These are phyloP conservation scores for Druon quercuslanigerum DNA, from an alignment of 1,140 invertebrate species.

Conservation along the genomic window DNA sequence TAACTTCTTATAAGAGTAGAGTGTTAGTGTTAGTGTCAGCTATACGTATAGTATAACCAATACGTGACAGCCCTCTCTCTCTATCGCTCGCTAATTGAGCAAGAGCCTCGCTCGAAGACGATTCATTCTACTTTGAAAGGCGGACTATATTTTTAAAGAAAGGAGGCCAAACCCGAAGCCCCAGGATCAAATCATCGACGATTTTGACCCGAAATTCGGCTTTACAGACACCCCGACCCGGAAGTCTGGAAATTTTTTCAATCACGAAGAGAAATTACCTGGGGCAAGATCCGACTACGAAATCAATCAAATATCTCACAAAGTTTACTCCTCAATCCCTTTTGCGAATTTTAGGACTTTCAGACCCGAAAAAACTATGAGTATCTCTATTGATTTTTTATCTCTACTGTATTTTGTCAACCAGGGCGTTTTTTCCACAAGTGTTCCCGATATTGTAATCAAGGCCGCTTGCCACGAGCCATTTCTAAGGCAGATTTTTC, in stretches of 20 bases:
- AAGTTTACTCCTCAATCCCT: neutral
- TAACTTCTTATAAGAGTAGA: neutral
- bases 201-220: neutral
- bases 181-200: neutral
- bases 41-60: neutral
- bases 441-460: too few relatives aligned
- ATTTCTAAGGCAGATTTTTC: constrained; percentile 5
- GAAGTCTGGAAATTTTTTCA: neutral
- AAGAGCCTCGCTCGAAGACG: neutral
- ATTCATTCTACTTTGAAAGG: neutral
- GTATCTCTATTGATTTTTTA: too few relatives aligned
- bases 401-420: too few relatives aligned
- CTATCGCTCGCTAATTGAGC: neutral
- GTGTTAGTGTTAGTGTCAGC: constrained; percentile 44
- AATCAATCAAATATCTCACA: too few relatives aligned
- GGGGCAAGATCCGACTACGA: neutral
- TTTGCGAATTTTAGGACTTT: constrained; percentile 8
- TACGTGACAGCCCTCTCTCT: constrained; percentile 30
- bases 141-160: neutral
- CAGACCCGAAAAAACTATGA: neutral
- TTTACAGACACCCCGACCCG: neutral
- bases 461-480: too few relatives aligned
- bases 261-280: neutral
- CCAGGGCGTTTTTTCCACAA: too few relatives aligned
- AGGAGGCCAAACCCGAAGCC: neutral